These are phyloP conservation scores for Phyllotreta cruciferae DNA, from an alignment of 2,888 invertebrate genomes.

Conservation along the genomic window DNA sequence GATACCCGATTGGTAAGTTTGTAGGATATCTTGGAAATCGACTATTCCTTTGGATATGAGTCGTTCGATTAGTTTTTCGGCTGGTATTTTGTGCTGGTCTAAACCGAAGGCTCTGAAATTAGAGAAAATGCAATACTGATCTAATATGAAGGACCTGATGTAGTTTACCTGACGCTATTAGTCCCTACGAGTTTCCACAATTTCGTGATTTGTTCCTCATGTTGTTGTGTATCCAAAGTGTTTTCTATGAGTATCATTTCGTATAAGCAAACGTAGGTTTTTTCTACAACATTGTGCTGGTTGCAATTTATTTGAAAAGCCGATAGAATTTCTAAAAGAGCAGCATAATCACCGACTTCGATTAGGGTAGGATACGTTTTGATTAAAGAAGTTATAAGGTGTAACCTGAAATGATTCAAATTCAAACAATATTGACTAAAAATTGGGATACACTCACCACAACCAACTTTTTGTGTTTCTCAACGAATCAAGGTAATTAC, in stretches of 20 bases:
- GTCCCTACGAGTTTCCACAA: slow-evolving; percentile 43
- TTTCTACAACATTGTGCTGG: slow-evolving; percentile 39
- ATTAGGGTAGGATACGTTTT: slow-evolving; percentile 59
- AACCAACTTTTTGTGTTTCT: slow-evolving; percentile 58
- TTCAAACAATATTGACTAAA: not conserved
- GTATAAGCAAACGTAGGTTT: slow-evolving; percentile 40
- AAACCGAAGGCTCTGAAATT: slow-evolving; percentile 60
- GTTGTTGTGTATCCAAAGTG: slow-evolving; percentile 6
- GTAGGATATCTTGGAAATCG: slow-evolving; percentile 53
- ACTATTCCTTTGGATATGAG: slow-evolving; percentile 55
- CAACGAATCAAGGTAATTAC: slow-evolving; percentile 51
- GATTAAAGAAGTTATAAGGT: slow-evolving; percentile 56
- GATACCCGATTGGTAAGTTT: slow-evolving; percentile 57
- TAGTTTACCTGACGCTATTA: slow-evolving; percentile 41
- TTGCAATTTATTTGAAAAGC: slow-evolving; percentile 46
- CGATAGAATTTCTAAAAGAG: slow-evolving; percentile 57
- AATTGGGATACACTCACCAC: slow-evolving; percentile 47
- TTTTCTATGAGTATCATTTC: slow-evolving; percentile 38
- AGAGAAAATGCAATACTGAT: not conserved
- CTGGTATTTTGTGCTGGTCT: slow-evolving; percentile 59
- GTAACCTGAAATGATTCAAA: slow-evolving; percentile 51
- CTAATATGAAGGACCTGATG: not conserved
- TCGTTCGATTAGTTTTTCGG: slow-evolving; percentile 59
- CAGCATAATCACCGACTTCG: slow-evolving; percentile 52
- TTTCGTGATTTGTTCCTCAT: slow-evolving; percentile 33